Evolutionary conservation across 2,888 invertebrate species (phyloP).

Genomic region (Amphipoea lucens): DNA sequence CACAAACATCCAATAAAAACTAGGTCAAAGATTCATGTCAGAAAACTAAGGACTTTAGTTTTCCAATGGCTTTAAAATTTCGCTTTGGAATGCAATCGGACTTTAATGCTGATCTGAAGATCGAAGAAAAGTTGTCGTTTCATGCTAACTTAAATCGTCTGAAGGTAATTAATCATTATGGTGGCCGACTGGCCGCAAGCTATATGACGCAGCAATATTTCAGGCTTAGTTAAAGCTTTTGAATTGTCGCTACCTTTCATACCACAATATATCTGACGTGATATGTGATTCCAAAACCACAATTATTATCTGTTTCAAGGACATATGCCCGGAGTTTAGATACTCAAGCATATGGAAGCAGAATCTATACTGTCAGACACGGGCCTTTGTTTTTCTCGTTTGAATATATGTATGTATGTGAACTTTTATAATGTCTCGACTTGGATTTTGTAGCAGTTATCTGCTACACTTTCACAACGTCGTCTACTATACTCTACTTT

Average conservation of each 20-base stretch:
- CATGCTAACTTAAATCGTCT: slow-evolving; percentile 2
- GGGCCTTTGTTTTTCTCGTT: background rate
- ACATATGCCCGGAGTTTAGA: background rate
- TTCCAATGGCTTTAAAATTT: slow-evolving; percentile 37
- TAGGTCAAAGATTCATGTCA: slow-evolving; percentile 43
- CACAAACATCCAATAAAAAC: slow-evolving; percentile 34
- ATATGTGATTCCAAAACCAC: slow-evolving; percentile 19
- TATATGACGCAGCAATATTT: slow-evolving; percentile 16
- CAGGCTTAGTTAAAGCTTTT: slow-evolving; percentile 14
- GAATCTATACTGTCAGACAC: background rate
- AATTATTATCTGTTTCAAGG: slow-evolving; percentile 7
- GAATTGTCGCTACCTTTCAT: slow-evolving; percentile 16
- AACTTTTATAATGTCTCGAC: background rate
- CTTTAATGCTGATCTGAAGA: slow-evolving; percentile 24
- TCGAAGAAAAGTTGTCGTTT: slow-evolving; percentile 20
- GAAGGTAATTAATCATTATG: slow-evolving; percentile 15
- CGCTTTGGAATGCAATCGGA: slow-evolving; percentile 31
- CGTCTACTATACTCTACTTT: background rate
- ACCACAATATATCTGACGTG: slow-evolving; percentile 1
- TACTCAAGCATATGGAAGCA: background rate
- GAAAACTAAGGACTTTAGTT: slow-evolving; percentile 19
- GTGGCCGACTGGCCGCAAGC: slow-evolving; percentile 3
- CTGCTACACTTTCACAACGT: background rate
- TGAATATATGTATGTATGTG: background rate
- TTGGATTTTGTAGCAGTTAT: background rate